Evolutionary conservation across 2,888 invertebrate species (phyloP), one percentile per base, ranked within the genome.

Genomic region (Drosophila mercatorum): DNA sequence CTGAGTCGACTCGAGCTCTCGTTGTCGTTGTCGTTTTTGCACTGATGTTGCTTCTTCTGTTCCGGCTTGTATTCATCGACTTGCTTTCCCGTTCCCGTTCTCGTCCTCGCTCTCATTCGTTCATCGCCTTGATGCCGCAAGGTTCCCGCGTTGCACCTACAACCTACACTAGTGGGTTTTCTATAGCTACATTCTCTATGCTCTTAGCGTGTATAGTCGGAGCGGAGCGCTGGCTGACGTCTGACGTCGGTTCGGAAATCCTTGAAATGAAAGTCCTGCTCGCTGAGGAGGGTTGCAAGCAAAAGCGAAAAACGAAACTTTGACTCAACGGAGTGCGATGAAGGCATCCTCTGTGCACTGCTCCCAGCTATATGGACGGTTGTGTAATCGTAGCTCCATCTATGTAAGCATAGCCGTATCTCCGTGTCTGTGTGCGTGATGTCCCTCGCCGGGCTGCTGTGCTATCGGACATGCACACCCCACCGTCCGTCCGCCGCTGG

Each of bases 241-340:
- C 67, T 75, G 83, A 79, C 83, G 82, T 80, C 71, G 84, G 84
- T 87, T 51, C 88, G 89, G 89, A 86, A 86, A 88, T 89, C 89
- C 86, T 86, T 86, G 86, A 88, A 87, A 85, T 70, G 79, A 80
- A 81, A 81, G 81, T 84, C 85, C 85, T 81, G 69, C 64, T 22
- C 31, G 36, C 61, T 70, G 43, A 67, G 72, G 57, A 75, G 81
- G 80, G 82, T 68, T 80, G 82, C 61, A 61, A 65, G 58, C 65
- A 63, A 58, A 62, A 80, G 59, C 65, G 86, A 62, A 77, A 79
- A 81, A 79, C 56, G 86, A 88, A 84, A 84, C 84, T 86, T 83
- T 83, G 68, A 68, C 68, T 57, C 72, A 74, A 75, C 73, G 47
- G 72, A 65, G 71, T 61, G 83, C 80, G 78, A 47, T 68, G 81